A percentile compares a stretch with the other conserved stretches of the same genome.
Evolutionary conservation across 2,888 invertebrate species (phyloP).

Genomic region (Cotesia congregata): DNA sequence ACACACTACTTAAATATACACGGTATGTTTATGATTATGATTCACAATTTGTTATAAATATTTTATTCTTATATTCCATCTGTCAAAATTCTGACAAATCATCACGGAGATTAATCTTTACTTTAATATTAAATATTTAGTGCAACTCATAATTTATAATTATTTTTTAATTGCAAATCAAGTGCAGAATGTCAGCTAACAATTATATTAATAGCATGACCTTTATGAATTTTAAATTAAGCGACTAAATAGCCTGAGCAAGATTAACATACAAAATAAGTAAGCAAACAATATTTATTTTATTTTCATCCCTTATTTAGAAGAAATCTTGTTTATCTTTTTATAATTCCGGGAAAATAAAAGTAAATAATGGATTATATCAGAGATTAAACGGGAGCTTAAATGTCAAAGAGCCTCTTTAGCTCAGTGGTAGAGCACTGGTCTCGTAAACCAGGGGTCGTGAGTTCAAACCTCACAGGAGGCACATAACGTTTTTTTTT

Average conservation of each 20-base stretch:
- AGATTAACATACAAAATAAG: neutral
- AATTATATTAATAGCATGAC: neutral
- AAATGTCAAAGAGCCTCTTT: conserved; percentile 75
- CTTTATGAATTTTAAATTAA: neutral
- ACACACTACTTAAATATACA: too few species aligned
- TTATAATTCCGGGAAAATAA: too few species aligned
- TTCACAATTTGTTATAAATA: too few species aligned
- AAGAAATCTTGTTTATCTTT: too few species aligned
- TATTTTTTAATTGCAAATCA: too few species aligned
- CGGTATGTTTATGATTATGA: too few species aligned
- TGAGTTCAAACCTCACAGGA: conserved; percentile 89
- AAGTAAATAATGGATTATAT: neutral
- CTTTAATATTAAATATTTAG: too few species aligned
- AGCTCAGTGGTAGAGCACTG: conserved; percentile 87
- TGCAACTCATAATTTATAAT: too few species aligned
- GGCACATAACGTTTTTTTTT: conserved; percentile 71
- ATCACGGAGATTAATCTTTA: too few species aligned
- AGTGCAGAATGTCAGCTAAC: neutral
- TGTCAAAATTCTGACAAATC: too few species aligned
- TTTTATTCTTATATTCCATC: too few species aligned
- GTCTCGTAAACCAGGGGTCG: conserved; percentile 73
- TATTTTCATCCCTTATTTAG: too few species aligned
- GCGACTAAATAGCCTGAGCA: neutral
- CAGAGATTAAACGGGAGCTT: neutral
- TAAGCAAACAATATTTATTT: neutral